Evolutionary conservation across 53 echinoderm and acorn worm species (phyloP).

Genomic region (Crossaster papposus): DNA sequence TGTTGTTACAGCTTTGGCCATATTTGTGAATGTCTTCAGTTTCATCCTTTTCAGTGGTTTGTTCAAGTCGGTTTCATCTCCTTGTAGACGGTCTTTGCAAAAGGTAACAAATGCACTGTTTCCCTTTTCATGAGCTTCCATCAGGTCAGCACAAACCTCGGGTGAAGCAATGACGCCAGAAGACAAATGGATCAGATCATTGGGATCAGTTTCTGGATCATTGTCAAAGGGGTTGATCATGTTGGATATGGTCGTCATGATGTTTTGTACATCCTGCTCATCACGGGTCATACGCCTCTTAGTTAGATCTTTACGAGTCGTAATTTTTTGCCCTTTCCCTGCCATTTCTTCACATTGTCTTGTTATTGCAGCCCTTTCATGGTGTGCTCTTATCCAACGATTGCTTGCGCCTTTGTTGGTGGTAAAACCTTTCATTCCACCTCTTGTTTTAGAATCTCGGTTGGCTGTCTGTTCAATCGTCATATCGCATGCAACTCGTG

Average conservation of each 20-base stretch:
- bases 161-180: conserved; percentile 66
- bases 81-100: conserved; percentile 37
- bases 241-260: conserved; percentile 35
- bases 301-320: not conserved
- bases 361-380: conserved; percentile 60
- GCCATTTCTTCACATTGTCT: conserved; percentile 69
- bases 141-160: conserved; percentile 42
- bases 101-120: conserved; percentile 34
- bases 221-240: conserved; percentile 69
- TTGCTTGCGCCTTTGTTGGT: conserved; percentile 44
- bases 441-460: conserved; percentile 67
- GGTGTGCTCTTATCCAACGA: conserved; percentile 60
- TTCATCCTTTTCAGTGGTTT: conserved; percentile 58
- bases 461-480: conserved; percentile 68
- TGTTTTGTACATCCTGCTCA: conserved; percentile 31
- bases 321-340: not conserved
- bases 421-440: conserved; percentile 45
- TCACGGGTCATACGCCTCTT: conserved; percentile 25
- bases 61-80: conserved; percentile 7
- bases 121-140: conserved; percentile 58
- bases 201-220: conserved; percentile 13
- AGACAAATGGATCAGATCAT: conserved; percentile 57
- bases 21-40: conserved; percentile 54
- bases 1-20: conserved; percentile 20
- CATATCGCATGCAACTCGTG: conserved; percentile 59